These are phyloP conservation scores for Chrysaora quinquecirrha DNA, from an alignment of 30 jellyfish, hydroid and myxozoan species.

Conservation along the genomic window DNA sequence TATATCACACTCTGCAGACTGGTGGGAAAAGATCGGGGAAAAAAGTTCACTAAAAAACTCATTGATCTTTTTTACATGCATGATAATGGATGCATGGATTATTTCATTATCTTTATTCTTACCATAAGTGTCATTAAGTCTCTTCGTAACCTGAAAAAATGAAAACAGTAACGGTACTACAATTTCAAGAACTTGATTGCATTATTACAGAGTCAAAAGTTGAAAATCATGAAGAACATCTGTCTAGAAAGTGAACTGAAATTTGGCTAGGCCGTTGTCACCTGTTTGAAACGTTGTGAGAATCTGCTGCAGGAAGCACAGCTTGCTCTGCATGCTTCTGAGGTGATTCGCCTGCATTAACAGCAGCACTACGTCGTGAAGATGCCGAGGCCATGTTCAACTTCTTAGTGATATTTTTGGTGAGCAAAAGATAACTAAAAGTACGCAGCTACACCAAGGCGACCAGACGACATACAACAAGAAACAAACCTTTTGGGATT, in stretches of 20 bases:
- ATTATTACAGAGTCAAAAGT: too few species aligned
- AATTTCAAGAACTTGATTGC: too few species aligned
- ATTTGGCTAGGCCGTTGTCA: background rate
- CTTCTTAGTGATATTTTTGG: too few species aligned
- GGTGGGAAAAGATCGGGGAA: too few species aligned
- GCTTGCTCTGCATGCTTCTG: constrained; percentile 35
- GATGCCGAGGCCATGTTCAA: constrained; percentile 51
- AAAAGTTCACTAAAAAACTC: too few species aligned
- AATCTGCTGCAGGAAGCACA: constrained; percentile 41
- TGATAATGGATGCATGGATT: too few species aligned
- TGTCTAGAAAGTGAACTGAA: background rate
- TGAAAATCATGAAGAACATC: background rate
- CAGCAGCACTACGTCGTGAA: constrained; percentile 29
- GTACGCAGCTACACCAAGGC: background rate
- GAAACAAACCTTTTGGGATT: background rate
- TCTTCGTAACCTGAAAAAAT: constrained; percentile 42
- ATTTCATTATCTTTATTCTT: too few species aligned
- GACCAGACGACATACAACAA: background rate
- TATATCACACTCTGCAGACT: too few species aligned
- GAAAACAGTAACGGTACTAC: too few species aligned
- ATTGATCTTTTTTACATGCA: too few species aligned
- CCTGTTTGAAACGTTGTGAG: constrained; percentile 71
- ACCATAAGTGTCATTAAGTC: constrained; percentile 66
- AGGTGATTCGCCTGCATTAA: constrained; percentile 26
- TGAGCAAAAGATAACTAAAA: too few species aligned